These are phyloP conservation scores for Psilopogon haemacephalus DNA, from an alignment of 2,113 vertebrate species.

Conservation along the genomic window DNA sequence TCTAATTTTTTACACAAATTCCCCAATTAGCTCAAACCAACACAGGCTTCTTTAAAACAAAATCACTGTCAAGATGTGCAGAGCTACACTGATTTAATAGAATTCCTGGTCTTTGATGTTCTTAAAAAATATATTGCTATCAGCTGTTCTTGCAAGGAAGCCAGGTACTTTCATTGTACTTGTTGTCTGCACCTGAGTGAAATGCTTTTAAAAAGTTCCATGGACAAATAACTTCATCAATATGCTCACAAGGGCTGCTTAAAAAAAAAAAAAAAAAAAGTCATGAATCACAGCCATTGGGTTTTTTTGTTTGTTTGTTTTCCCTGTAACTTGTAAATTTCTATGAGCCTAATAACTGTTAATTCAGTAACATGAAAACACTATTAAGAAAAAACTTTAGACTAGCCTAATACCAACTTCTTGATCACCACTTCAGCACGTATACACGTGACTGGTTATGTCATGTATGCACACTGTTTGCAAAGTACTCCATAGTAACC, in stretches of 20 bases:
- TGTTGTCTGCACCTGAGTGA: background rate
- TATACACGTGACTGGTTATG: background rate
- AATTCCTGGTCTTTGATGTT: background rate
- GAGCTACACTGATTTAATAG: background rate
- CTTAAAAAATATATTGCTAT: background rate
- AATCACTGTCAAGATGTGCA: background rate
- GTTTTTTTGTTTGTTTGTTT: background rate
- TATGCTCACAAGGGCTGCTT: background rate
- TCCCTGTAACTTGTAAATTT: background rate
- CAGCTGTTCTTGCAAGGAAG: background rate
- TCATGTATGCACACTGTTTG: background rate
- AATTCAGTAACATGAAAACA: background rate
- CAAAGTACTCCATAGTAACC: slow-evolving; percentile 36
- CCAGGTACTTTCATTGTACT: background rate
- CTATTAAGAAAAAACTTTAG: background rate
- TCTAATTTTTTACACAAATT: no score
- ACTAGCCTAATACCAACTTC: background rate
- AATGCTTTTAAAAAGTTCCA: background rate
- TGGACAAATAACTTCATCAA: background rate
- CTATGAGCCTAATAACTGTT: background rate
- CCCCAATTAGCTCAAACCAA: no score
- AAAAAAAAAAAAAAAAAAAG: no score
- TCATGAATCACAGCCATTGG: background rate
- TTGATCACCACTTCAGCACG: background rate
- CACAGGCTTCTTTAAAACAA: background rate